Percentiles rank a stretch among this genome's conserved stretches.
Conservation (phyloP, 2,888 invertebrate genomes). For the Luffia ferchaultella region DNA sequence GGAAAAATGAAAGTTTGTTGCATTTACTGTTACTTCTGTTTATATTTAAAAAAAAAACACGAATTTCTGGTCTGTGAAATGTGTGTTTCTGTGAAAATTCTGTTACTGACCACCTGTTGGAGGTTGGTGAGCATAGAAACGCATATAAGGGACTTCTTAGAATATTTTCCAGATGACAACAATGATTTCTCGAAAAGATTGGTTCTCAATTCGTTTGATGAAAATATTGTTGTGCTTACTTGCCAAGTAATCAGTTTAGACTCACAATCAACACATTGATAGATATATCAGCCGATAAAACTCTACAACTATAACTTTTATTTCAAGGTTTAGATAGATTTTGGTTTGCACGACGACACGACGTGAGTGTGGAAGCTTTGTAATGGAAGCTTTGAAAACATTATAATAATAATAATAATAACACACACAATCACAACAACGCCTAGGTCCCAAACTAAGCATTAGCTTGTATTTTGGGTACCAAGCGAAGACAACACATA, state of each 20-base stretch:
- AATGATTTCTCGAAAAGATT: background rate
- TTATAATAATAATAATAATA: no score
- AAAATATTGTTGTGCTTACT: background rate
- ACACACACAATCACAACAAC: no score
- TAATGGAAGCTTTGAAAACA: no score
- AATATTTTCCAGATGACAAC: background rate
- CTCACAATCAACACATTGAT: background rate
- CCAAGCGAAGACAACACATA: no score
- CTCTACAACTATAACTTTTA: background rate
- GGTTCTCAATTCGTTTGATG: background rate
- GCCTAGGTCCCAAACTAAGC: no score
- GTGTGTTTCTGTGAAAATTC: no score
- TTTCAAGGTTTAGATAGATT: background rate
- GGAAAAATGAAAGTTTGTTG: background rate
- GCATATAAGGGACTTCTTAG: background rate
- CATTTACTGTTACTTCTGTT: background rate
- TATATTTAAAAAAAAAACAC: background rate
- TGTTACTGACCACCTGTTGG: no score
- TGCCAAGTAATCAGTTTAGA: background rate
- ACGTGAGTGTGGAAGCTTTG: no score
- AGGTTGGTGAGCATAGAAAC: background rate
- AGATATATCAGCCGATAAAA: no score
- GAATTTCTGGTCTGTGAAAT: no score
- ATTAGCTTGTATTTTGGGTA: no score
- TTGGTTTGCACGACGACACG: background rate